A percentile compares a stretch with the other conserved stretches of the same genome.
Conservation (phyloP, 2,888 invertebrate genomes). For the Lithophane leautieri region DNA sequence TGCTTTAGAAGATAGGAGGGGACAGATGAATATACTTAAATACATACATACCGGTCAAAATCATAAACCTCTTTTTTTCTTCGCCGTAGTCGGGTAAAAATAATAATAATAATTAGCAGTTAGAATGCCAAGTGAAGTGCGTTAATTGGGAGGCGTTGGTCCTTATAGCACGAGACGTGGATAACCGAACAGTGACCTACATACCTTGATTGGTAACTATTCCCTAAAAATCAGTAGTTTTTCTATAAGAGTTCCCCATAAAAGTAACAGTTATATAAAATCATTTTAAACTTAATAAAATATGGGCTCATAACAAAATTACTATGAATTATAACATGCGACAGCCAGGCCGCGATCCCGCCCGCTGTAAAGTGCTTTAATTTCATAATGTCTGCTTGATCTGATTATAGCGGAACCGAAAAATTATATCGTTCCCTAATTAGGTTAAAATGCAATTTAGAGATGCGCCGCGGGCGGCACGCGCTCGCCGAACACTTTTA, state of each 20-base stretch:
- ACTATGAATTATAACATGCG: slow-evolving; percentile 72
- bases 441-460: slow-evolving; percentile 90
- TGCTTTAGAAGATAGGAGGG: no score
- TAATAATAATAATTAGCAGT: no score
- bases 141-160: background rate
- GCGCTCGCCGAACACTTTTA: slow-evolving; percentile 78
- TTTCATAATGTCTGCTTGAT: slow-evolving; percentile 88
- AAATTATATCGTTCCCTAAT: slow-evolving; percentile 89
- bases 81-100: no score
- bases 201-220: background rate
- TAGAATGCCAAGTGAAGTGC: background rate
- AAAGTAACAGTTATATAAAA: slow-evolving; percentile 4
- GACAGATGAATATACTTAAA: no score
- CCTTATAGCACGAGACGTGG: background rate
- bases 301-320: slow-evolving; percentile 56
- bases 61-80: no score
- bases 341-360: slow-evolving; percentile 75
- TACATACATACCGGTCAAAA: no score
- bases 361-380: slow-evolving; percentile 84
- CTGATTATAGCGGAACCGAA: slow-evolving; percentile 89
- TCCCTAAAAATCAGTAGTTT: background rate
- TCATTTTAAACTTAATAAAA: slow-evolving; percentile 36
- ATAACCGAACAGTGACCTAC: background rate
- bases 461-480: slow-evolving; percentile 87
- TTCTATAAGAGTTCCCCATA: background rate